Percentiles rank a stretch among this genome's conserved stretches.
Conservation (phyloP, 2,888 invertebrate genomes). For the Ophion obscuratus region DNA sequence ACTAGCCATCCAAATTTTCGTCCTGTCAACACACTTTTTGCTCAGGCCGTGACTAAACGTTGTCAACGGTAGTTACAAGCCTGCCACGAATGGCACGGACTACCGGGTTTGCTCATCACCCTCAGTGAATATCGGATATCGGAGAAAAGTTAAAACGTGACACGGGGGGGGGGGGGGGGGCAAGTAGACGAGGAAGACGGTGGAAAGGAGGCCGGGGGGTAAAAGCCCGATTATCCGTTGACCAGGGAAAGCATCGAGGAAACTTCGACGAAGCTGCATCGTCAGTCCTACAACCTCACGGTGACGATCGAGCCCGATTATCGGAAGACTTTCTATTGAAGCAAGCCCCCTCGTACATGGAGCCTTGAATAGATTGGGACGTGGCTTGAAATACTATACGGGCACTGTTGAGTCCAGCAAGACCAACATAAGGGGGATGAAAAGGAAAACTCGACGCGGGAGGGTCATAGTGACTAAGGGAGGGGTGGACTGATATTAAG, state of each 20-base stretch:
- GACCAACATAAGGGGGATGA: conserved; percentile 39
- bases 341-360: conserved; percentile 10
- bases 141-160: conserved; percentile 9
- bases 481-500: conserved; percentile 51
- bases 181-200: not conserved
- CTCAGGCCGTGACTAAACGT: not conserved
- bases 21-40: not conserved
- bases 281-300: conserved; percentile 17
- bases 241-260: conserved; percentile 9
- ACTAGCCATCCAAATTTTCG: not conserved
- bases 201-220: not conserved
- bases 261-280: conserved; percentile 28
- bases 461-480: not conserved
- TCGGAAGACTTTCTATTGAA: conserved; percentile 46
- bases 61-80: not conserved
- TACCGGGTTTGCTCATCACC: not conserved
- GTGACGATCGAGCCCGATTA: conserved; percentile 54
- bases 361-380: conserved; percentile 48
- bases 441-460: conserved; percentile 7
- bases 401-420: conserved; percentile 8
- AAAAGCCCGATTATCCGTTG: conserved; percentile 34
- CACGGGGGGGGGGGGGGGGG: not conserved
- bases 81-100: not conserved
- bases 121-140: conserved; percentile 29
- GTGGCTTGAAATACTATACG: conserved; percentile 49